These are phyloP conservation scores for Cerastoderma edule DNA, from an alignment of 2,888 invertebrate genomes.

Conservation along the genomic window DNA sequence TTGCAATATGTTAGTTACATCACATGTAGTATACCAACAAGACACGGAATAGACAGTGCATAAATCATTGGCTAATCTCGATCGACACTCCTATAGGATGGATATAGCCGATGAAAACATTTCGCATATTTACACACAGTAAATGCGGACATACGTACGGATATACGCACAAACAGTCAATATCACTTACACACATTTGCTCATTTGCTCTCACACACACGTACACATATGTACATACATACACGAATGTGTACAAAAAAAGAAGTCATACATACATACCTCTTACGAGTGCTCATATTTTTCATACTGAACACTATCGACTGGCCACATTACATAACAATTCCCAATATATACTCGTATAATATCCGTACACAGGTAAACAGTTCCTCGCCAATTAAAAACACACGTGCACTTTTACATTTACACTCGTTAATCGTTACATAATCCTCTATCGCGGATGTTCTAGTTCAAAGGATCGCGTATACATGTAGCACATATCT, in stretches of 20 bases:
- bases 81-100: too few species aligned
- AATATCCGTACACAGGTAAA: slow-evolving; percentile 15
- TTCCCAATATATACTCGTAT: too few species aligned
- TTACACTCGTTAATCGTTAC: slow-evolving; percentile 1
- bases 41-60: too few species aligned
- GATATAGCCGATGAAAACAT: too few species aligned
- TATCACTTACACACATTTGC: not conserved
- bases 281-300: slow-evolving; percentile 24
- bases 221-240: not conserved
- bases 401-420: slow-evolving; percentile 18
- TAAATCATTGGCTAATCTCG: too few species aligned
- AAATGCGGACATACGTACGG: not conserved
- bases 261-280: slow-evolving; percentile 8
- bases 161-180: not conserved
- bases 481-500: not conserved
- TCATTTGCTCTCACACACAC: not conserved
- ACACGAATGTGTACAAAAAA: too few species aligned
- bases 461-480: too few species aligned
- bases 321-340: slow-evolving; percentile 6
- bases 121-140: not conserved
- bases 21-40: too few species aligned
- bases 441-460: slow-evolving; percentile 9
- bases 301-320: slow-evolving; percentile 6
- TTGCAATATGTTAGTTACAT: too few species aligned
- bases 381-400: slow-evolving; percentile 4